A percentile compares a stretch with the other conserved stretches of the same genome.
Conservation (phyloP, 1,140 invertebrate genomes). For the Bombus turneri region DNA sequence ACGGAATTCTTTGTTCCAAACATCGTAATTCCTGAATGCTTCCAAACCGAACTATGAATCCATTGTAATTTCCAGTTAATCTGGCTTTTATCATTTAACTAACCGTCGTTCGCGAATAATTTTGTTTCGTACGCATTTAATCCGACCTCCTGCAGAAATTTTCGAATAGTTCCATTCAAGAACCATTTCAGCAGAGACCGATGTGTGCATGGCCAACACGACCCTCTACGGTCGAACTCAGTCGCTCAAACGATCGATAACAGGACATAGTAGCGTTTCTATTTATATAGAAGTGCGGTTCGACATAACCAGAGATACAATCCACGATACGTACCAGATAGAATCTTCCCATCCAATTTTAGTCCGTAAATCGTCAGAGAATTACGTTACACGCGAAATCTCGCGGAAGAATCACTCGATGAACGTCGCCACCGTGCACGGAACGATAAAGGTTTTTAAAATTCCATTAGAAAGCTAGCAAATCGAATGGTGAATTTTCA, state of each 20-base stretch:
- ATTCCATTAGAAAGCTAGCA: not conserved
- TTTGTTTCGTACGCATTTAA: conserved; percentile 25
- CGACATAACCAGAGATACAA: conserved; percentile 64
- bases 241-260: conserved; percentile 73
- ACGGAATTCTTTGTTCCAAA: no score
- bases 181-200: conserved; percentile 14
- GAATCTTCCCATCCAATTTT: conserved; percentile 52
- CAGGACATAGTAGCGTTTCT: conserved; percentile 64
- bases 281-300: conserved; percentile 70
- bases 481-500: not conserved
- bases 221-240: conserved; percentile 66
- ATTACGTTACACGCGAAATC: conserved; percentile 15
- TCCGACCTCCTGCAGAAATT: not conserved
- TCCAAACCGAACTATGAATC: no score
- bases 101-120: conserved; percentile 17
- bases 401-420: conserved; percentile 7
- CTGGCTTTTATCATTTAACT: conserved; percentile 4
- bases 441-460: not conserved
- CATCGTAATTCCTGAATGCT: no score
- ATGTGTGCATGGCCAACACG: conserved; percentile 62
- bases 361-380: conserved; percentile 7
- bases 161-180: conserved; percentile 49
- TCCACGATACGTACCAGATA: conserved; percentile 63
- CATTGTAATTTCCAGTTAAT: not conserved
- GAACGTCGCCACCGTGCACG: not conserved